phyloP scores from a whole-genome alignment of 2,113 vertebrate species.

The Phaetusa simplex region DNA sequence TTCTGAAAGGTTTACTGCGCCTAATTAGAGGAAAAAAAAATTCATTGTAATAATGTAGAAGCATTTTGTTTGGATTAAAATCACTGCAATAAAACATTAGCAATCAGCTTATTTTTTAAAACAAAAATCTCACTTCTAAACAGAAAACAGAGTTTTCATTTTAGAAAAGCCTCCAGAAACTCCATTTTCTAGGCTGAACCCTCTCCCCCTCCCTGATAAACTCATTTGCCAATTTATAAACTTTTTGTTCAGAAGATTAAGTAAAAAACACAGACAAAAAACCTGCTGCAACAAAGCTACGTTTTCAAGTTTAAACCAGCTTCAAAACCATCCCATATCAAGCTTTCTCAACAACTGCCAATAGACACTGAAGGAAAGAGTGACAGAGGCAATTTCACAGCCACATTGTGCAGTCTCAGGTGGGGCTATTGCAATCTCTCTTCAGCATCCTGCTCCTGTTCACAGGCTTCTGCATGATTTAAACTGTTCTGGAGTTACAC shows the following conservation, averaged over 20 bases:
- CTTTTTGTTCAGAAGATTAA: not conserved
- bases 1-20: not conserved
- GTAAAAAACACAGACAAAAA: not conserved
- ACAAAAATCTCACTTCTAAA: not conserved
- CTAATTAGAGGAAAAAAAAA: not conserved
- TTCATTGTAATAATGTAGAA: not conserved
- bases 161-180: not conserved
- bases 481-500: not conserved
- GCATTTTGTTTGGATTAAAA: not conserved
- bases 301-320: not conserved
- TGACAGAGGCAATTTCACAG: not conserved
- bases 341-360: not conserved
- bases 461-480: not conserved
- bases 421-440: rapidly evolving
- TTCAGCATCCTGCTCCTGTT: not conserved
- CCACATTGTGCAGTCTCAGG: not conserved
- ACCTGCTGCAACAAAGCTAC: not conserved
- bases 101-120: not conserved
- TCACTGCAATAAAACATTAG: not conserved
- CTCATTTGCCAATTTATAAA: not conserved
- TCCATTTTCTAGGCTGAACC: not conserved
- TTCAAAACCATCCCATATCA: not conserved
- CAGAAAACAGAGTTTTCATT: not conserved
- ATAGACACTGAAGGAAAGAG: not conserved
- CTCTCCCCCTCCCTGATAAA: not conserved